Evolutionary conservation across 2,797 vertebrate species (phyloP).

Genomic region (Anomalospiza imberbis): DNA sequence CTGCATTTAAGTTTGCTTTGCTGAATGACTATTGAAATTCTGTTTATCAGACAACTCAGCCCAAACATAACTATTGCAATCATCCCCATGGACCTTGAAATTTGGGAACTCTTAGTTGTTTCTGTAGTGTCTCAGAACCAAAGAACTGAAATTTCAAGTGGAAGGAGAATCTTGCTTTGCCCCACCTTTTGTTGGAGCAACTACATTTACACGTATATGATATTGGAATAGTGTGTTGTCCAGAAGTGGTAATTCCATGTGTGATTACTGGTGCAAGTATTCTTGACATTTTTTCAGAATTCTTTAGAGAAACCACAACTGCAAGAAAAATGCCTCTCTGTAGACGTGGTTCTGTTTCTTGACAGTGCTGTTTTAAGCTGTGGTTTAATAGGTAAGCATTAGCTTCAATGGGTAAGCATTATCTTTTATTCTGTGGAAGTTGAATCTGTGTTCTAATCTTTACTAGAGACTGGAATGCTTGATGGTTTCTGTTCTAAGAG

Average conservation of each 20-base stretch:
- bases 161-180: neutral
- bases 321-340: neutral
- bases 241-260: neutral
- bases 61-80: neutral
- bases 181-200: neutral
- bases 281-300: neutral
- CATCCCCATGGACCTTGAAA: neutral
- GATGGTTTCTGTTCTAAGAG: neutral
- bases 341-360: neutral
- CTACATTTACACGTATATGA: fast-evolving
- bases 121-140: neutral
- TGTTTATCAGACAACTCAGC: neutral
- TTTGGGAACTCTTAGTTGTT: neutral
- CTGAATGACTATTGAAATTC: neutral
- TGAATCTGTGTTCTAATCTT: neutral
- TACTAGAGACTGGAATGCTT: neutral
- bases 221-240: neutral
- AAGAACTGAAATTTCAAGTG: neutral
- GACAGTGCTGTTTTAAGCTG: neutral
- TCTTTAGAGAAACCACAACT: neutral
- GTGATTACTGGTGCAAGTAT: neutral
- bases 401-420: neutral
- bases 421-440: neutral
- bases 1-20: neutral
- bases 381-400: neutral